Evolutionary conservation across 2,888 invertebrate genomes (phyloP).

Genomic region (Diabrotica balteata): DNA sequence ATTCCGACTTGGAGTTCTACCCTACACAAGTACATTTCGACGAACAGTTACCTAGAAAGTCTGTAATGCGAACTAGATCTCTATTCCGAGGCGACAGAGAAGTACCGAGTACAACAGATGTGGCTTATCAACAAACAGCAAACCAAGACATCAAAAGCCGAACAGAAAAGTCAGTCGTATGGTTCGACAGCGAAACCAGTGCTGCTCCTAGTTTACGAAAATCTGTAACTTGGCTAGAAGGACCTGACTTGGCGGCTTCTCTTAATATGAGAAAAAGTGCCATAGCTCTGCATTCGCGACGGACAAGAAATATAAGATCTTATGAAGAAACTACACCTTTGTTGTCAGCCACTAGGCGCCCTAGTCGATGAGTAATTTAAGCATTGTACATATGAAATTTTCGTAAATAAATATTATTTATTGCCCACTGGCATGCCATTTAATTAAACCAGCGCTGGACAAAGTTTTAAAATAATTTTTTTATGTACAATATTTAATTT

Average conservation of each 20-base stretch:
- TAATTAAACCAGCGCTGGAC: not conserved
- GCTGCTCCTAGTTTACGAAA: conserved; percentile 1
- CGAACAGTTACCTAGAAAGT: not conserved
- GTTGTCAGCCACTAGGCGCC: conserved; percentile 21
- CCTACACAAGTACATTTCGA: not conserved
- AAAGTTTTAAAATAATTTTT: too few relatives aligned
- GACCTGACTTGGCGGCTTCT: conserved; percentile 26
- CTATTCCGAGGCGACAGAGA: not conserved
- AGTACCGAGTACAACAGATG: not conserved
- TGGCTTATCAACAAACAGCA: not conserved
- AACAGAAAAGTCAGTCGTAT: conserved; percentile 8
- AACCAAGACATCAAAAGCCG: not conserved
- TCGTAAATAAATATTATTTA: conserved; percentile 20
- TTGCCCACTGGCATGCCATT: conserved; percentile 2
- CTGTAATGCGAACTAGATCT: not conserved
- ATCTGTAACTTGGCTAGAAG: conserved; percentile 30
- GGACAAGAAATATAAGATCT: conserved; percentile 22
- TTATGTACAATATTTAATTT: too few relatives aligned
- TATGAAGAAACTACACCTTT: conserved; percentile 55
- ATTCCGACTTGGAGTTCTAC: not conserved
- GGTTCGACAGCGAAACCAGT: not conserved
- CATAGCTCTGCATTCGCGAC: conserved; percentile 33
- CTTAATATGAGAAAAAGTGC: conserved; percentile 37
- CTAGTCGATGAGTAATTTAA: conserved; percentile 5
- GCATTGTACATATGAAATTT: conserved; percentile 16